Conservation (phyloP, 2,113 vertebrate species). For the Podarcis cretensis region DNA sequence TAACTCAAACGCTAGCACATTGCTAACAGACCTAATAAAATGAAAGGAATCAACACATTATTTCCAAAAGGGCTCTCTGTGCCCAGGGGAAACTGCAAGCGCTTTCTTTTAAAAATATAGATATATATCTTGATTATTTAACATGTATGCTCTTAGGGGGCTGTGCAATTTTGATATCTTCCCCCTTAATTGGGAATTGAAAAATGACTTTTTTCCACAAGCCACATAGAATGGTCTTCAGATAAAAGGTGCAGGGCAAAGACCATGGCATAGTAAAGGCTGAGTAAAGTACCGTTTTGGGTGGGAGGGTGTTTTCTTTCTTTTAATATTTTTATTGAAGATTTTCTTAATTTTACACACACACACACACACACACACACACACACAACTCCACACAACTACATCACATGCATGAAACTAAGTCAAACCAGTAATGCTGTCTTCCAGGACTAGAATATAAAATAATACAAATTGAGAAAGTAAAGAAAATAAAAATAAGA, state of each 20-base stretch:
- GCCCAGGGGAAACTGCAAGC: neutral
- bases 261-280: neutral
- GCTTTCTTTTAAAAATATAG: neutral
- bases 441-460: neutral
- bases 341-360: neutral
- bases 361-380: too few relatives aligned
- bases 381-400: too few relatives aligned
- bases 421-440: neutral
- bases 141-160: neutral
- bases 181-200: neutral
- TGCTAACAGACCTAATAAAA: neutral
- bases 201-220: neutral
- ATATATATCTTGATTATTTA: neutral
- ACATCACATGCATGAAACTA: neutral
- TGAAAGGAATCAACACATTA: neutral
- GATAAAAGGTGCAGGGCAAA: neutral
- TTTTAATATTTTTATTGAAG: neutral
- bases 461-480: neutral
- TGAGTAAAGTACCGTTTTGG: neutral
- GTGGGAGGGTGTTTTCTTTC: neutral
- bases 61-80: neutral
- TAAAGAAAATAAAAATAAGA: too few relatives aligned
- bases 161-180: neutral
- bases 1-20: neutral
- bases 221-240: neutral